phyloP scores from a whole-genome alignment of 2,888 invertebrate species.

The Dasypogon diadema region DNA sequence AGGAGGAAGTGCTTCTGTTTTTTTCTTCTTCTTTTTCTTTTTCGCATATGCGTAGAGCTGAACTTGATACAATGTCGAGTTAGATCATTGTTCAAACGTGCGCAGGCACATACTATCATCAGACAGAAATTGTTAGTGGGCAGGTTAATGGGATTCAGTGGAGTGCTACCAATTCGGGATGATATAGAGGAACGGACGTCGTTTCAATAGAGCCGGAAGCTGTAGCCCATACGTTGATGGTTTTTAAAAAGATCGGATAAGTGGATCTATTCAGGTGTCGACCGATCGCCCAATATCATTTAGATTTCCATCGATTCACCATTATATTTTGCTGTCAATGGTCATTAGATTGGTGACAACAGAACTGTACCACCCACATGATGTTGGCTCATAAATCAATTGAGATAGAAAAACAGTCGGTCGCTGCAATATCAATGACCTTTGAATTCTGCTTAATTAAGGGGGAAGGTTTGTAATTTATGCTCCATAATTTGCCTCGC shows the following conservation, averaged over 20 bases:
- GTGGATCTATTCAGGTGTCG: slow-evolving; percentile 25
- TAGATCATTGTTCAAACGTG: slow-evolving; percentile 31
- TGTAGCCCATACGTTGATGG: background rate
- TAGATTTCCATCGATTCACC: slow-evolving; percentile 17
- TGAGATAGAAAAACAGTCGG: too few species aligned
- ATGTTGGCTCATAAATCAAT: background rate
- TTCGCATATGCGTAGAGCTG: background rate
- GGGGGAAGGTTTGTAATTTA: too few species aligned
- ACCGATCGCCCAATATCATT: background rate
- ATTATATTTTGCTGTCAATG: slow-evolving; percentile 26
- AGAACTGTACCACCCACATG: slow-evolving; percentile 13
- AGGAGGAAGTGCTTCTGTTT: background rate
- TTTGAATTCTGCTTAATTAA: too few species aligned
- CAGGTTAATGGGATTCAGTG: slow-evolving; percentile 38
- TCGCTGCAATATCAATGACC: too few species aligned
- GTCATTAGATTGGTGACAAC: slow-evolving; percentile 14
- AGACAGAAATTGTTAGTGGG: slow-evolving; percentile 13
- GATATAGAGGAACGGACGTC: background rate
- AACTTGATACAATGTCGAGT: slow-evolving; percentile 24
- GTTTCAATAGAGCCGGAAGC: slow-evolving; percentile 33
- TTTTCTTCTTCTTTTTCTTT: background rate
- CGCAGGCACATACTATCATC: background rate
- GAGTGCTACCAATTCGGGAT: slow-evolving; percentile 37
- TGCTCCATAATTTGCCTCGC: too few species aligned
- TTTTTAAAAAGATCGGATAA: background rate